These are phyloP conservation scores for Boulengeromyrus knoepffleri DNA, from an alignment of 2,113 vertebrate species.

Conservation along the genomic window DNA sequence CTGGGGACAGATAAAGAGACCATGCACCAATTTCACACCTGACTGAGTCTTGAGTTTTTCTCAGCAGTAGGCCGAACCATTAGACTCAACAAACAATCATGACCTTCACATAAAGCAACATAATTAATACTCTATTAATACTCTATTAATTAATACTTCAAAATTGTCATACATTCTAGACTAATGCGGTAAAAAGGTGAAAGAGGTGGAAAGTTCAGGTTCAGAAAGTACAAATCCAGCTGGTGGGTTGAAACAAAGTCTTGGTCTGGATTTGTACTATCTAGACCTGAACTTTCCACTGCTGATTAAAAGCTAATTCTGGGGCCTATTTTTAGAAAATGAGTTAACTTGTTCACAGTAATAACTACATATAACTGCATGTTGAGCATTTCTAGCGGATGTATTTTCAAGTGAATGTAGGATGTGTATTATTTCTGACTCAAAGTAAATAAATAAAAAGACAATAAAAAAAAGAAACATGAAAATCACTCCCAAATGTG, in stretches of 20 bases:
- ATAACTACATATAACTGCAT: not conserved
- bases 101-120: not conserved
- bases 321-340: not conserved
- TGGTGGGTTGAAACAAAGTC: not conserved
- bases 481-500: not conserved
- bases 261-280: not conserved
- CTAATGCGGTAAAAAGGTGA: not conserved
- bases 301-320: not conserved
- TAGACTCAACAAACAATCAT: not conserved
- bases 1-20: not conserved
- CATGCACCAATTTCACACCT: not conserved
- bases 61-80: not conserved
- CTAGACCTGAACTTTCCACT: not conserved
- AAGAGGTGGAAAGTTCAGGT: not conserved
- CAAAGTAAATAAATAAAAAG: not conserved
- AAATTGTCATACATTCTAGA: not conserved
- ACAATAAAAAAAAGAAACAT: not conserved
- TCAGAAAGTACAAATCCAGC: not conserved
- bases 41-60: not conserved
- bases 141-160: not conserved
- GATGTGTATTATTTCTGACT: not conserved
- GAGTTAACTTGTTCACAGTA: not conserved
- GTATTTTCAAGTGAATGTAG: not conserved
- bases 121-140: not conserved
- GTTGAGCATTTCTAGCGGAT: not conserved